Evolutionary conservation across 2,113 vertebrate genomes (phyloP).

Genomic region (Centropus unirufus): DNA sequence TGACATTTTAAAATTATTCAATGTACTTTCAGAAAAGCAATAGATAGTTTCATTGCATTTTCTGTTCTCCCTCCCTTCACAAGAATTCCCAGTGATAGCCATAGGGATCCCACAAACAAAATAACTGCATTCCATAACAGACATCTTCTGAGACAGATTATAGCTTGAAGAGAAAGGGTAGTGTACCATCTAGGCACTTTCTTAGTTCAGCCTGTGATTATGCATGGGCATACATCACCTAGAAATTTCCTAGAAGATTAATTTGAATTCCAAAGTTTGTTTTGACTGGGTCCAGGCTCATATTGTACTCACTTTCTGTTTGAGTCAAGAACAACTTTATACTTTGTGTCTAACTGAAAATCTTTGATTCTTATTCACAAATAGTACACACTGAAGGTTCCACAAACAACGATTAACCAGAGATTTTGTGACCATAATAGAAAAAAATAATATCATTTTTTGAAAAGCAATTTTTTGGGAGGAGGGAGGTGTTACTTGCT

Average conservation of each 20-base stretch:
- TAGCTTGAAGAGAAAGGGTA: neutral
- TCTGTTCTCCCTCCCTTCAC: neutral
- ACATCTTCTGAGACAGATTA: neutral
- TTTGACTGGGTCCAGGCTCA: neutral
- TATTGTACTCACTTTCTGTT: neutral
- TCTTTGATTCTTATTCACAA: neutral
- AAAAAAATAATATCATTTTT: neutral
- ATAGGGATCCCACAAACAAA: neutral
- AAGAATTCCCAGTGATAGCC: neutral
- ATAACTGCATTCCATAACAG: neutral
- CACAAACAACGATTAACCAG: neutral
- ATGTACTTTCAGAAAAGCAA: neutral
- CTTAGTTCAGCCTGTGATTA: neutral
- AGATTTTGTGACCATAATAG: neutral
- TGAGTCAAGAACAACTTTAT: neutral
- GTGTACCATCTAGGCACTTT: neutral
- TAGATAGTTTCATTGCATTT: neutral
- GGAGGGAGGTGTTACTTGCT: neutral
- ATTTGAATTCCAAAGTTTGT: neutral
- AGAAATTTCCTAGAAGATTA: neutral
- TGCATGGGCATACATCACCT: neutral
- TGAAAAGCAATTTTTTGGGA: fast-evolving
- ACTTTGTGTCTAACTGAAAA: neutral
- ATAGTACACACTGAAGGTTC: neutral
- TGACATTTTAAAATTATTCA: neutral